Base-by-base conservation (phyloP, 2,797 vertebrate species). In the Schizopygopsis malacanthus region DNA sequence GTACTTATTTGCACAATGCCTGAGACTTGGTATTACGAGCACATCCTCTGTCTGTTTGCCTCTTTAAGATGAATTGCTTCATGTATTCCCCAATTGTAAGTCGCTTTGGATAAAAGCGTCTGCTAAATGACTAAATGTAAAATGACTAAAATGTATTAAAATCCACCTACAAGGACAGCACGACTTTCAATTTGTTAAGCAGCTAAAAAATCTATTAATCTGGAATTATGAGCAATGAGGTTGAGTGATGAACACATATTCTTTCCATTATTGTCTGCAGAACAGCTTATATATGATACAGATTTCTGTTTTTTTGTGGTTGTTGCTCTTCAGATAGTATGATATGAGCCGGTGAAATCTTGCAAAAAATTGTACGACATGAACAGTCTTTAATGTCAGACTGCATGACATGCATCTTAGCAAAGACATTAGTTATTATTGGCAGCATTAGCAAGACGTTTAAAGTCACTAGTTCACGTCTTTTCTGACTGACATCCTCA, bases 171-270 rank as follows among this genome's bases (percentile, higher is more conserved):
- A 81, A 56, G 15, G 59, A 28, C 15, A 79, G 39, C 9, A 28
- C 0, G 3, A 45, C n/a, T 28, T 71, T 82, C 37, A 71, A 25
- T 71, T 82, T 71, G 50, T 43, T 43, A 56, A 71, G 22, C 37
- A 81, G 50, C 33, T 43, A 12, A 81, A 71, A 79, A 79, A 45
- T 59, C 20, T 41, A 59, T 41, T 78, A 56, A 2, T 20, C 77
- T 79, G 56, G 39, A 79, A 63, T 39, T 28, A 45, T 43, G 56
- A 79, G 77, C 39, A 28, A 63, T 63, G 37, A 61, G 39, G 54
- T 79, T 79, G 5, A 56, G 52, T 41, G 52, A 59, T 41, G 52
- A 63, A 63, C 39, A 79, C 4, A 6, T 28, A 70, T 41, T 59
- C 13, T 71, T 43, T 39, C 33, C 15, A 18, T 75, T 47, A 82